A percentile compares a stretch with the other conserved stretches of the same genome.
Evolutionary conservation across 1,140 invertebrate genomes (phyloP).

Genomic region (Penaeus japonicus): DNA sequence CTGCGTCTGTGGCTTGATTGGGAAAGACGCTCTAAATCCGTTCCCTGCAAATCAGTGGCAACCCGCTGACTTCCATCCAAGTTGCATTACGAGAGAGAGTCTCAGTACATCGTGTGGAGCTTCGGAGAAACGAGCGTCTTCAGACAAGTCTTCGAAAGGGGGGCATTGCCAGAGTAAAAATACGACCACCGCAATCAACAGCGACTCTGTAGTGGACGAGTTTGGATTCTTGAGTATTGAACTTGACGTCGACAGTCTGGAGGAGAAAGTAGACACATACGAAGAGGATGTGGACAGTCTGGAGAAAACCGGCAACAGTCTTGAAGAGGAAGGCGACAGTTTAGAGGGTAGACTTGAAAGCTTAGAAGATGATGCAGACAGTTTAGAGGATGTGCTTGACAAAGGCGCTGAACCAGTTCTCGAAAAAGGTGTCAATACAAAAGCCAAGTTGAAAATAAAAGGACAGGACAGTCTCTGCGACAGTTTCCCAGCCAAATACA

Average conservation of each 20-base stretch:
- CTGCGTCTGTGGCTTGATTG: constrained; percentile 42
- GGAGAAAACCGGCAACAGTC: constrained; percentile 33
- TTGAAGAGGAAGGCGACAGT: constrained; percentile 43
- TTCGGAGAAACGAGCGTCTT: not conserved
- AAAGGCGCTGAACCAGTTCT: not conserved
- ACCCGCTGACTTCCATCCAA: constrained; percentile 29
- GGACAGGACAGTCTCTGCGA: constrained; percentile 17
- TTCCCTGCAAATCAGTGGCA: constrained; percentile 19
- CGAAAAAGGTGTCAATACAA: not conserved
- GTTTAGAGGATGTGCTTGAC: constrained; percentile 36
- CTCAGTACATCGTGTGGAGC: not conserved
- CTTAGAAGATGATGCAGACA: constrained; percentile 42
- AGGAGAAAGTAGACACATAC: constrained; percentile 12
- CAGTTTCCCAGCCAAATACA: constrained; percentile 44
- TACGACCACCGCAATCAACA: not conserved
- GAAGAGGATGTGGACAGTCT: constrained; percentile 46
- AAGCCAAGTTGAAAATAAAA: constrained; percentile 24
- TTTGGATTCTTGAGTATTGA: constrained; percentile 23
- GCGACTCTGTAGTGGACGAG: constrained; percentile 19
- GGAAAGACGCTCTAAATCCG: not conserved
- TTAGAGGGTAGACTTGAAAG: constrained; percentile 41
- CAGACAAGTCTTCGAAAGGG: not conserved
- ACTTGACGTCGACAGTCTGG: constrained; percentile 42
- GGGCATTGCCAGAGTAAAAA: not conserved
- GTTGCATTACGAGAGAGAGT: not conserved